phyloP scores from a whole-genome alignment of 2,888 invertebrate genomes.

The Zaprionus bogoriensis region DNA sequence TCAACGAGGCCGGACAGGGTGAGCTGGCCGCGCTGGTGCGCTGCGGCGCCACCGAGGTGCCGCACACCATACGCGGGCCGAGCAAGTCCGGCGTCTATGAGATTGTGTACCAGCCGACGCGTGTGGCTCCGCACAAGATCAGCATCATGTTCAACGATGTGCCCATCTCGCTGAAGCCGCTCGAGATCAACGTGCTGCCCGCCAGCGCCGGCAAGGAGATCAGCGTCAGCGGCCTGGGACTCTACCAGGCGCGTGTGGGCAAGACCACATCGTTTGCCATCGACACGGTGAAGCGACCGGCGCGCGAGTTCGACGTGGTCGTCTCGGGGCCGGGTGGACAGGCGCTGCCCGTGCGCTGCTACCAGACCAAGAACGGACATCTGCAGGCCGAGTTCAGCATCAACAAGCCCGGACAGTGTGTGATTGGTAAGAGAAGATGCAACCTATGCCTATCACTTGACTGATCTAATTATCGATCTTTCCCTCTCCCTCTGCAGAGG shows the following conservation, averaged over 20 bases:
- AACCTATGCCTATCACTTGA: background rate
- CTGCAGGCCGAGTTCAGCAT: conserved; percentile 96
- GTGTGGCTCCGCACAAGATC: conserved; percentile 93
- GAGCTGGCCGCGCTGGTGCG: conserved; percentile 91
- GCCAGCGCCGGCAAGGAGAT: conserved; percentile 89
- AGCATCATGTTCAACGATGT: conserved; percentile 94
- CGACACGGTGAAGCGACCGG: conserved; percentile 92
- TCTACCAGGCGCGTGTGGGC: conserved; percentile 93
- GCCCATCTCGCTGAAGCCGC: conserved; percentile 85
- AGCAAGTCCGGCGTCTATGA: conserved; percentile 89
- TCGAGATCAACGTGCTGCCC: conserved; percentile 85
- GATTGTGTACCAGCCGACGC: conserved; percentile 93
- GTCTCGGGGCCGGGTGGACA: conserved; percentile 91
- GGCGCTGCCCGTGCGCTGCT: conserved; percentile 94
- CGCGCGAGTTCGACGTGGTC: conserved; percentile 95
- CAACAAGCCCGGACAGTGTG: conserved; percentile 88
- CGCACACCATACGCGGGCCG: conserved; percentile 90
- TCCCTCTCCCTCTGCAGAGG: conserved; percentile 86
- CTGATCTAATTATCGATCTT: background rate
- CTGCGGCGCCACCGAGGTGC: conserved; percentile 91
- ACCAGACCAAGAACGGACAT: conserved; percentile 97
- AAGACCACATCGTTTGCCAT: conserved; percentile 94
- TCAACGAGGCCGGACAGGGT: conserved; percentile 92
- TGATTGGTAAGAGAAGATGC: conserved; percentile 84
- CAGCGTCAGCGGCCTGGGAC: conserved; percentile 89